These are phyloP conservation scores for Buphagus erythrorhynchus DNA, from an alignment of 2,797 vertebrate genomes.

Conservation along the genomic window DNA sequence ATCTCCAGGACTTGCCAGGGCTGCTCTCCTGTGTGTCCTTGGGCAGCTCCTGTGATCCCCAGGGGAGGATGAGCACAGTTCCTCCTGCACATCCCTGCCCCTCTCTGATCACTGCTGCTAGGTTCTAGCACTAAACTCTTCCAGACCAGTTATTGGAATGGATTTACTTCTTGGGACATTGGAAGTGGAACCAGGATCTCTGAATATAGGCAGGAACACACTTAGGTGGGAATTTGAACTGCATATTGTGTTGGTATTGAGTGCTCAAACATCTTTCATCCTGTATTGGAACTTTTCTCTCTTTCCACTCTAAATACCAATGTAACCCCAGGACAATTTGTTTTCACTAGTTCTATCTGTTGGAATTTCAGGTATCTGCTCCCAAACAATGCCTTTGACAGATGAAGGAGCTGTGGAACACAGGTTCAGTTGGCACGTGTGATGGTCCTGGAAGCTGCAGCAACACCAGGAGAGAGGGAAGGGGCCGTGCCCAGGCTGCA, in stretches of 20 bases:
- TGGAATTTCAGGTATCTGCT: background rate
- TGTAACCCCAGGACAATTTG: background rate
- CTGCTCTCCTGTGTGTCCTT: background rate
- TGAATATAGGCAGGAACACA: background rate
- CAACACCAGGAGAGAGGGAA: background rate
- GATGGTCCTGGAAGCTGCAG: background rate
- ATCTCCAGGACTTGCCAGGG: background rate
- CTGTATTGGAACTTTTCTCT: background rate
- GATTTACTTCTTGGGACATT: background rate
- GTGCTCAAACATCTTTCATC: background rate
- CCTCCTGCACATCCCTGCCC: rapidly evolving
- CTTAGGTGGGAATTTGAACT: background rate
- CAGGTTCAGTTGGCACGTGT: background rate
- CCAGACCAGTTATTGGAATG: background rate
- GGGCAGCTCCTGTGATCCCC: rapidly evolving
- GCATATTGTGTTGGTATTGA: background rate
- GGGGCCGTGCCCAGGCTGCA: background rate
- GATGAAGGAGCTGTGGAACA: background rate
- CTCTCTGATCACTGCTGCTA: background rate
- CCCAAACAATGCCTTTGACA: background rate
- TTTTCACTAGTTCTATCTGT: background rate
- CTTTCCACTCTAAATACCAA: background rate
- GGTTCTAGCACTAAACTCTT: background rate
- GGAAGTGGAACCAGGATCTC: background rate
- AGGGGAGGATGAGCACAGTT: background rate